Conservation (phyloP, 2,888 invertebrate species). For the Spodoptera exigua region DNA sequence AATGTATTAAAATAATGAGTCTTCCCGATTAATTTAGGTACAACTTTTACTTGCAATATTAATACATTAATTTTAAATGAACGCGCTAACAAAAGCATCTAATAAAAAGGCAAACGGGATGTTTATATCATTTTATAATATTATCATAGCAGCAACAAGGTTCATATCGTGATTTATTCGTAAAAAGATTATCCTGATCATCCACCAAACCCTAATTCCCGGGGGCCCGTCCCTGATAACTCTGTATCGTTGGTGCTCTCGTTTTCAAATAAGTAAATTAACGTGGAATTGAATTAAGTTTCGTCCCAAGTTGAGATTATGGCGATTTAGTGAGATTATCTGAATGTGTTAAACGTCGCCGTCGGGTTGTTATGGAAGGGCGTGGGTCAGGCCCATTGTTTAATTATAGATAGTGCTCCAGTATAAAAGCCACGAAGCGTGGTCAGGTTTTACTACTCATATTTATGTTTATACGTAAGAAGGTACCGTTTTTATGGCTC, state of each 20-base stretch:
- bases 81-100: constrained; percentile 22
- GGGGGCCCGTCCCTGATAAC: constrained; percentile 72
- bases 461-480: constrained; percentile 66
- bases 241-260: constrained; percentile 75
- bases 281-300: constrained; percentile 86
- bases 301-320: constrained; percentile 83
- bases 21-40: too few relatives aligned
- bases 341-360: constrained; percentile 85
- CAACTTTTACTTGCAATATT: too few relatives aligned
- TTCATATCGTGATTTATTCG: constrained; percentile 74
- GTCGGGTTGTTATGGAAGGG: constrained; percentile 80
- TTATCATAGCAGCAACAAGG: constrained; percentile 42
- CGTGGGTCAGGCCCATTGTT: constrained; percentile 80
- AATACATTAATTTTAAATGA: neutral
- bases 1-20: too few relatives aligned
- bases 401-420: constrained; percentile 83
- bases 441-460: constrained; percentile 67
- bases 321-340: constrained; percentile 86
- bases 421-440: constrained; percentile 67
- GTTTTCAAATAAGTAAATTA: constrained; percentile 86
- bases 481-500: constrained; percentile 62
- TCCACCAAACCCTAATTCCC: constrained; percentile 71
- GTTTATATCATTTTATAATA: constrained; percentile 13
- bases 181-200: constrained; percentile 81
- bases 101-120: constrained; percentile 39